phyloP scores from a whole-genome alignment of 2,797 vertebrate genomes.

The Pagetopsis macropterus region DNA sequence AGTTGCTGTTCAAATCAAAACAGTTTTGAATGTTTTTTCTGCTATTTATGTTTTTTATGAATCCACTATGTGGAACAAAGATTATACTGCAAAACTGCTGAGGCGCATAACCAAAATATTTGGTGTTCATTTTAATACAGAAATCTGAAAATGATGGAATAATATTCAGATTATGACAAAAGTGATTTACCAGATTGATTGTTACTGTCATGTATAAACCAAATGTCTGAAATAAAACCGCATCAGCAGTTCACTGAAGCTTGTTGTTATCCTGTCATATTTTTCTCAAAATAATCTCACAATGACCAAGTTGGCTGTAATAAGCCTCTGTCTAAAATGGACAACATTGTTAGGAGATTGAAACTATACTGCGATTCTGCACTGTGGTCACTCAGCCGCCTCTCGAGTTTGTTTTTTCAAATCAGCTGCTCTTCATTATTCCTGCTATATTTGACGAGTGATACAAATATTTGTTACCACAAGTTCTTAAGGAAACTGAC shows the following conservation, averaged over 20 bases:
- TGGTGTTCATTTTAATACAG: not conserved
- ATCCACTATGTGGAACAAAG: slow-evolving; percentile 44
- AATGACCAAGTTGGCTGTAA: no score
- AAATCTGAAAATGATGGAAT: not conserved
- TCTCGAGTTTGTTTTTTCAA: no score
- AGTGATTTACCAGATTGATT: not conserved
- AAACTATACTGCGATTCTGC: no score
- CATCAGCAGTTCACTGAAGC: slow-evolving; percentile 7
- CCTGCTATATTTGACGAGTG: no score
- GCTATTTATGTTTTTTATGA: slow-evolving; percentile 21
- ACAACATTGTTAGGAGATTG: no score
- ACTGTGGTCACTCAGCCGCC: no score
- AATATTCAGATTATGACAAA: not conserved
- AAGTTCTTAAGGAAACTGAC: no score
- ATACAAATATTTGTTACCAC: no score
- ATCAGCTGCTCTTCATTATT: no score
- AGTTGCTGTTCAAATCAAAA: not conserved
- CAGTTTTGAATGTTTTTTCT: not conserved
- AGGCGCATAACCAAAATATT: not conserved
- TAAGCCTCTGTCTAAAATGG: no score
- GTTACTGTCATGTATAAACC: not conserved
- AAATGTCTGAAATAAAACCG: slow-evolving; percentile 37
- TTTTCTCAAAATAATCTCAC: not conserved
- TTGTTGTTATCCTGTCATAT: not conserved
- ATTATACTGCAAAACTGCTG: not conserved